These are phyloP conservation scores for Melanostoma scalare DNA, from an alignment of 2,888 invertebrate genomes.

Conservation along the genomic window DNA sequence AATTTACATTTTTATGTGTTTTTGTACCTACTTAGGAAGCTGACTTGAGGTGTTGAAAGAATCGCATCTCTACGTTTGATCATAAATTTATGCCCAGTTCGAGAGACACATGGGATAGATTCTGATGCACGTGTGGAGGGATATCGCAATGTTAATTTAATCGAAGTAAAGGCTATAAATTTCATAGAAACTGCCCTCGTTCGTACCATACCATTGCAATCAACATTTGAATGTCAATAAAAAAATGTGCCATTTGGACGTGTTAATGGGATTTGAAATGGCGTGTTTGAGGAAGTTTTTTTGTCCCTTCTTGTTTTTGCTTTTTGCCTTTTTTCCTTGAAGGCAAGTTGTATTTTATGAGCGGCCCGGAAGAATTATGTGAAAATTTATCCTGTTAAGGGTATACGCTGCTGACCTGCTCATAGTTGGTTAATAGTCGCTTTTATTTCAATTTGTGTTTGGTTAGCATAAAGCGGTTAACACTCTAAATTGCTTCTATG, in stretches of 20 bases:
- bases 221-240: constrained; percentile 49
- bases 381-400: not conserved
- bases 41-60: constrained; percentile 46
- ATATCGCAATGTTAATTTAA: constrained; percentile 65
- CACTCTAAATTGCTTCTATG: constrained; percentile 21
- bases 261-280: constrained; percentile 69
- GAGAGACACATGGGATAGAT: not conserved
- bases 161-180: constrained; percentile 64
- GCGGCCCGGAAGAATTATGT: no score
- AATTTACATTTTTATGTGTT: constrained; percentile 71
- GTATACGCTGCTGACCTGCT: constrained; percentile 4
- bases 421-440: constrained; percentile 11
- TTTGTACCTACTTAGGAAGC: constrained; percentile 6
- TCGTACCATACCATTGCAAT: constrained; percentile 44
- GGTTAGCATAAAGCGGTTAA: constrained; percentile 20
- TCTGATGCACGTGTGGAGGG: not conserved
- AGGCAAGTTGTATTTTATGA: not conserved
- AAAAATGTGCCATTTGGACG: constrained; percentile 59
- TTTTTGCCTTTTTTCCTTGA: not conserved
- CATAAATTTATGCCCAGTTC: constrained; percentile 39
- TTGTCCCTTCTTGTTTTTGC: not conserved
- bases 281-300: constrained; percentile 33
- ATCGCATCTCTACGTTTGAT: constrained; percentile 33
- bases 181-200: constrained; percentile 24
- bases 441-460: constrained; percentile 26